Evolutionary conservation across 1,140 invertebrate genomes (phyloP), one percentile per base, ranked within the genome.

Genomic region (Cotesia chilonis): DNA sequence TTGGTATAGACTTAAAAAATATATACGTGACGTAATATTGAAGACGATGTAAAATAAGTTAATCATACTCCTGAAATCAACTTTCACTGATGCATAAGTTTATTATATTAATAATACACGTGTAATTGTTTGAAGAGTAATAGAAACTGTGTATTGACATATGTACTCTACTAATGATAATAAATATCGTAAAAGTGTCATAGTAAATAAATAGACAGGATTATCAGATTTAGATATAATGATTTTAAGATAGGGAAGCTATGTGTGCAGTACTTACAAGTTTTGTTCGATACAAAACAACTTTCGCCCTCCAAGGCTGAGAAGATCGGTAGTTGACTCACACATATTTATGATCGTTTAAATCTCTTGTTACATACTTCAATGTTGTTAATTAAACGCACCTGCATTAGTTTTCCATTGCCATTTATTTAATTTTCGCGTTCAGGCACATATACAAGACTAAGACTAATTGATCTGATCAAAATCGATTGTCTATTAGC

Each of bases 261-360:
- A 6, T 10, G 5, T 1, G 6, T 9, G 41, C 41, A 47, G 41
- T 5, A 47, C 41, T 28, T 28, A 47, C 72, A 47, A 70, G 68
- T 59, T 51, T 28, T 3, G 28, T 28, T 1, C 28, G 28, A 28
- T 28, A 28, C 69, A 77, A 83, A 81, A 83, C 82, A 84, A 83
- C 84, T 85, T 85, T 85, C 84, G 84, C 83, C 83, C 84, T 81
- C 81, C 84, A 85, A 85, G 84, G 84, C 84, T 84, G 84, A 83
- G 83, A 84, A 83, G 82, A 83, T 81, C 75, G 74, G 74, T 60
- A 74, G 77, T 79, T 74, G 80, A 77, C 75, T 81, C 78, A 74
- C 76, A 81, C 35, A 54, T 37, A n/a, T 37, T 68, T 28, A 12
- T 68, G 52, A 3, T 41, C n/a, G n/a, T 36, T 37, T 41, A 20